Base-by-base conservation (phyloP, 2,797 vertebrate species). In the Helicolenus hilgendorfi region DNA sequence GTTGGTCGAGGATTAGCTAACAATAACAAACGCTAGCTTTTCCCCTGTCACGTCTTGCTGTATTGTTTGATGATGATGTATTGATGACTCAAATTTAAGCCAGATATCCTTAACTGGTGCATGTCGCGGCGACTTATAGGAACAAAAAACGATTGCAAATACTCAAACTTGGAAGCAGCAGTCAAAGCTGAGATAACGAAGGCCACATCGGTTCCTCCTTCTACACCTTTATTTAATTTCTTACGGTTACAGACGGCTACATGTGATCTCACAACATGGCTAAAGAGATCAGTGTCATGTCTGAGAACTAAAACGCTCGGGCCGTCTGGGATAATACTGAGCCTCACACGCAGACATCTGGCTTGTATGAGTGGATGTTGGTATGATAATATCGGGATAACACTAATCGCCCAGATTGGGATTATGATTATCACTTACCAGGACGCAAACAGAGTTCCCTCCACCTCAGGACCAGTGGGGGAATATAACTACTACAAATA, bases 341-440 rank as follows among this genome's bases (percentile, higher is more conserved):
- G 86, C 85, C 70, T 14, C 49, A 20, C 68, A 74, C 38, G 53
- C 79, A 79, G 79, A 92, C 86, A 90, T 87, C 87, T 92, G 85
- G 78, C 65, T 62, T 27, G 36, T 75, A 62, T 60, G 27, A 79
- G 67, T 71, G 67, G 72, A 89, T 92, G 81, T 89, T 89, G 68
- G 35, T 85, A 68, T 31, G 83, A 90, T 92, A 36, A 84, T 89
- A 82, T 91, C 73, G 80, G 86, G 91, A 91, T 94, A 79, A 88
- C 88, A 88, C 69, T 85, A 88, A 92, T 92, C 68, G 7, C 58
- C 53, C 83, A 91, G 88, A 94, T 87, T 83, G 41, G 86, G 90
- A 94, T 95, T 92, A 93, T 80, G 80, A 85, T 88, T 77, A 92
- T 81, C 73, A 76, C 67, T 77, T n/a, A 63, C 35, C 26, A 69